Percentiles rank a stretch among this genome's conserved stretches.
phyloP scores from a whole-genome alignment of 2,113 vertebrate genomes.

The Entosphenus tridentatus region DNA sequence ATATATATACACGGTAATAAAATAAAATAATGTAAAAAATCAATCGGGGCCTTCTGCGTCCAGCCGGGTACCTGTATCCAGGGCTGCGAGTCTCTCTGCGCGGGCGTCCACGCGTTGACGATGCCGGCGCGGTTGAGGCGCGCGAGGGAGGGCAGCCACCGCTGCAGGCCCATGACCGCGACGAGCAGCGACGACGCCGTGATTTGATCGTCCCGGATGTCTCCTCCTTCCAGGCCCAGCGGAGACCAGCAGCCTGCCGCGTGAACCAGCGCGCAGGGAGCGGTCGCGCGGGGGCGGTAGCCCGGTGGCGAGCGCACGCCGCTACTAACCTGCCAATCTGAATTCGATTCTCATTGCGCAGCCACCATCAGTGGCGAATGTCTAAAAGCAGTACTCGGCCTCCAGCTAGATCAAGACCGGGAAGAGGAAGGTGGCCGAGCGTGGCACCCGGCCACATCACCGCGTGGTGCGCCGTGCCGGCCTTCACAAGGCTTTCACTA shows the following conservation, averaged over 20 bases:
- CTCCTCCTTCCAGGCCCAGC: conserved; percentile 84
- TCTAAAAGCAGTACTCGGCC: neutral
- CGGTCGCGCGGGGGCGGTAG: neutral
- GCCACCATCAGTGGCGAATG: neutral
- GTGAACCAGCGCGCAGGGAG: conserved; percentile 4
- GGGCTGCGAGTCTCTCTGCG: conserved; percentile 96
- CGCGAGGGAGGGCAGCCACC: conserved; percentile 94
- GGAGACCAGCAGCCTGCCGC: conserved; percentile 68
- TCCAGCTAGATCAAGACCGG: neutral
- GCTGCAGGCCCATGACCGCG: conserved; percentile 88
- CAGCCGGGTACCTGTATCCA: conserved; percentile 86
- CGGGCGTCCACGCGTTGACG: conserved; percentile 95
- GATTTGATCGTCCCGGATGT: conserved; percentile 95
- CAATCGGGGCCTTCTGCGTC: conserved; percentile 11
- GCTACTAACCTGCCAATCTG: neutral
- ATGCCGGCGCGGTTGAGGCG: conserved; percentile 94
- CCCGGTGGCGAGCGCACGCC: neutral
- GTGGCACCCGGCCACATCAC: too few species aligned
- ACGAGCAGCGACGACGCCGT: conserved; percentile 90
- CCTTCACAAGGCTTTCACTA: neutral
- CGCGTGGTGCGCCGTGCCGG: too few species aligned
- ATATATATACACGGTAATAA: neutral
- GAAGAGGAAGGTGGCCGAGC: too few species aligned
- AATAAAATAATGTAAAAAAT: neutral
- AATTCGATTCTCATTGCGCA: neutral